Percentiles rank a stretch among this genome's conserved stretches.
Evolutionary conservation across 2,113 vertebrate genomes (phyloP).

Genomic region (Lonchura striata): DNA sequence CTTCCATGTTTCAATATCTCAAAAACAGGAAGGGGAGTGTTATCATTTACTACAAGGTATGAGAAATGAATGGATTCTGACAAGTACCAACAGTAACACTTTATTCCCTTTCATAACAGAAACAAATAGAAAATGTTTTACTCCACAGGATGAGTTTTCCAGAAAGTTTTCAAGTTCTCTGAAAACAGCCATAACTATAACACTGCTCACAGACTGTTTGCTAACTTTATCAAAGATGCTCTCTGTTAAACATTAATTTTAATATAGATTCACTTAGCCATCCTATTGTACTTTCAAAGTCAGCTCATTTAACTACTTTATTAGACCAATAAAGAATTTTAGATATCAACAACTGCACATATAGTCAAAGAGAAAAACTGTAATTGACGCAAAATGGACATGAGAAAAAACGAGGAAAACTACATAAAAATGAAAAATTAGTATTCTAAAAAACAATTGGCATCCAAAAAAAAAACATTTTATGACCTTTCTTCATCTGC

Average conservation of each 20-base stretch:
- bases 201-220: background rate
- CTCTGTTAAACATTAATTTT: background rate
- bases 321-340: background rate
- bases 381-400: background rate
- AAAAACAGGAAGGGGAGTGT: background rate
- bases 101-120: background rate
- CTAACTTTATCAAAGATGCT: background rate
- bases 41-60: background rate
- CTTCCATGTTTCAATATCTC: background rate
- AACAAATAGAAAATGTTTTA: background rate
- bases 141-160: background rate
- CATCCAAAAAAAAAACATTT: background rate
- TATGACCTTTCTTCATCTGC: background rate
- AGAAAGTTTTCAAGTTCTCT: background rate
- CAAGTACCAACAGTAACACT: background rate
- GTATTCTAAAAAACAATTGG: background rate
- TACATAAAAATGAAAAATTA: background rate
- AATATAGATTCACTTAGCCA: background rate
- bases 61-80: background rate
- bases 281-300: background rate
- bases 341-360: background rate
- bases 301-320: background rate
- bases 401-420: background rate
- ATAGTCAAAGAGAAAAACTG: background rate
- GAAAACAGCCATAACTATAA: background rate